phyloP scores from a whole-genome alignment of 23 tunicate species.

The Styela clava region DNA sequence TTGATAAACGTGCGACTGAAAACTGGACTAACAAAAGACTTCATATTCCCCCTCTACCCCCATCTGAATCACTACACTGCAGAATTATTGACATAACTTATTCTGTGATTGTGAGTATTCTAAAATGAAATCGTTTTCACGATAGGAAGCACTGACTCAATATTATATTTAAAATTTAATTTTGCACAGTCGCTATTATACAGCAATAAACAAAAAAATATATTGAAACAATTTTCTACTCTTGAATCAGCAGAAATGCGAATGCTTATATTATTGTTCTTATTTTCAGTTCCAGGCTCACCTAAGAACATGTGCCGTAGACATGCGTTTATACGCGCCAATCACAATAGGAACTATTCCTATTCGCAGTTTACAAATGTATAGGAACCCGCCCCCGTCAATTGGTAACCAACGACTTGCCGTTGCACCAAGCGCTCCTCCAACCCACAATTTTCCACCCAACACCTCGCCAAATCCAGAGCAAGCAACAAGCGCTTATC shows the following conservation, averaged over 20 bases:
- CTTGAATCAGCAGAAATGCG: too few species aligned
- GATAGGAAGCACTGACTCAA: too few species aligned
- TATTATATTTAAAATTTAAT: background rate
- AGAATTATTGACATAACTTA: constrained; percentile 52
- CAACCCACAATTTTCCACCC: background rate
- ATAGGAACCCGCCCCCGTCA: background rate
- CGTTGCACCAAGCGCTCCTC: background rate
- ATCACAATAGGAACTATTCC: constrained; percentile 28
- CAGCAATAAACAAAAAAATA: too few species aligned
- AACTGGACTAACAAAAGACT: constrained; percentile 34
- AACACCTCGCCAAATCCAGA: background rate
- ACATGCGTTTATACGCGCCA: background rate
- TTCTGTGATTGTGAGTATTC: constrained; percentile 22
- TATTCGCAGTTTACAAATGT: background rate
- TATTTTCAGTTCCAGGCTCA: constrained; percentile 3
- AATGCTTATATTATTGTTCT: background rate
- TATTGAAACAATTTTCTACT: too few species aligned
- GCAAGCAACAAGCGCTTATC: background rate
- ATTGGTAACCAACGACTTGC: constrained; percentile 10
- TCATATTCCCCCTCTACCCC: constrained; percentile 39
- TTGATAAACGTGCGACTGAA: background rate
- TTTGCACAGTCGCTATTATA: too few species aligned
- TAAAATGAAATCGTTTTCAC: too few species aligned
- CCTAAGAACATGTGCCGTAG: constrained; percentile 21
- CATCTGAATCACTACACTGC: constrained; percentile 41